Percentiles rank a stretch among this genome's conserved stretches.
Evolutionary conservation across 2,797 vertebrate species (phyloP).

Genomic region (Numenius phaeopus): DNA sequence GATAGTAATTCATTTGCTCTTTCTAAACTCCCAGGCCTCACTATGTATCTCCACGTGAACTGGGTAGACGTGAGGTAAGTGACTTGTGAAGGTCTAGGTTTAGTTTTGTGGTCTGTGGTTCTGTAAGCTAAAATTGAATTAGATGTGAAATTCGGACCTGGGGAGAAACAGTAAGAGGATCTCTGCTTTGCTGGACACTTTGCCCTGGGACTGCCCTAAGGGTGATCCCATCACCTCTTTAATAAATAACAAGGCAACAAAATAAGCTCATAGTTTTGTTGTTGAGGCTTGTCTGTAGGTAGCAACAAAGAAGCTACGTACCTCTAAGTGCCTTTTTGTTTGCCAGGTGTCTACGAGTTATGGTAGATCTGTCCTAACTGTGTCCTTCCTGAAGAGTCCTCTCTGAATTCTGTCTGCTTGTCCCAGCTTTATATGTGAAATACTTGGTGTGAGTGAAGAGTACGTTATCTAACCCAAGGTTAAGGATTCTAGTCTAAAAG

Average conservation of each 20-base stretch:
- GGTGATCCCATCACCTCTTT: background rate
- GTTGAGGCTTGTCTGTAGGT: background rate
- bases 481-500: background rate
- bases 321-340: background rate
- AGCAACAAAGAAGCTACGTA: background rate
- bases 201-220: background rate
- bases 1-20: background rate
- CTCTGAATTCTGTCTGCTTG: background rate
- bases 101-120: background rate
- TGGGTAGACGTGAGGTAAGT: background rate
- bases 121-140: background rate
- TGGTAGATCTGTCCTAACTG: background rate
- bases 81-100: background rate
- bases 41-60: background rate
- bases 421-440: background rate
- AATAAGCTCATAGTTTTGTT: background rate
- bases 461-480: accelerated
- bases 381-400: background rate
- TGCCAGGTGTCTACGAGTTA: background rate
- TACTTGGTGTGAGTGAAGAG: background rate
- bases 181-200: background rate
- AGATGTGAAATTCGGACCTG: background rate
- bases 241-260: background rate
- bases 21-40: background rate
- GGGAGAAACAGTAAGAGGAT: background rate